These are phyloP conservation scores for Mya arenaria DNA, from an alignment of 1,140 invertebrate genomes.

Conservation along the genomic window DNA sequence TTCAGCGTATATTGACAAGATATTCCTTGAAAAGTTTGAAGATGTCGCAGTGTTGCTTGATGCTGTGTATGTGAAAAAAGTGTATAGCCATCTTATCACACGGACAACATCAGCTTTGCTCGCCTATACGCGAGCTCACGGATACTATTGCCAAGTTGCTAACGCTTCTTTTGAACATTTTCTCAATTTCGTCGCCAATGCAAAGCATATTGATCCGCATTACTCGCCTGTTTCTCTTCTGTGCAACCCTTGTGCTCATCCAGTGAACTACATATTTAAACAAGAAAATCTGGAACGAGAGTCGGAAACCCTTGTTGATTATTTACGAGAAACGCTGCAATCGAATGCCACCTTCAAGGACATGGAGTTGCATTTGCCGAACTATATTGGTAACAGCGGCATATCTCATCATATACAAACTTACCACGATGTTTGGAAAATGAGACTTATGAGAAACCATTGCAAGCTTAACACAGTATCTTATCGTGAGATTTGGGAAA, in stretches of 20 bases:
- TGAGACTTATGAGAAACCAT: neutral
- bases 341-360: neutral
- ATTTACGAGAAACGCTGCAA: neutral
- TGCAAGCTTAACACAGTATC: neutral
- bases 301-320: neutral
- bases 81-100: neutral
- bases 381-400: neutral
- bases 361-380: neutral
- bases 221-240: neutral
- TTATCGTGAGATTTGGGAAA: neutral
- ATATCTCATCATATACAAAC: neutral
- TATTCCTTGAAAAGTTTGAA: constrained; percentile 33
- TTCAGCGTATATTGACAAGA: constrained; percentile 45
- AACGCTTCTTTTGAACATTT: constrained; percentile 32
- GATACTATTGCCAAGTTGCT: neutral
- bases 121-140: neutral
- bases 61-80: neutral
- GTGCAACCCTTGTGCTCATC: constrained; percentile 29
- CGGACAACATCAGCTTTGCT: neutral
- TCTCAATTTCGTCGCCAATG: neutral
- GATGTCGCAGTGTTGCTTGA: neutral
- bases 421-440: neutral
- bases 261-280: constrained; percentile 5
- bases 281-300: constrained; percentile 24
- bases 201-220: neutral